Conservation (phyloP, 2,113 vertebrate genomes). For the Rafetus swinhoei region DNA sequence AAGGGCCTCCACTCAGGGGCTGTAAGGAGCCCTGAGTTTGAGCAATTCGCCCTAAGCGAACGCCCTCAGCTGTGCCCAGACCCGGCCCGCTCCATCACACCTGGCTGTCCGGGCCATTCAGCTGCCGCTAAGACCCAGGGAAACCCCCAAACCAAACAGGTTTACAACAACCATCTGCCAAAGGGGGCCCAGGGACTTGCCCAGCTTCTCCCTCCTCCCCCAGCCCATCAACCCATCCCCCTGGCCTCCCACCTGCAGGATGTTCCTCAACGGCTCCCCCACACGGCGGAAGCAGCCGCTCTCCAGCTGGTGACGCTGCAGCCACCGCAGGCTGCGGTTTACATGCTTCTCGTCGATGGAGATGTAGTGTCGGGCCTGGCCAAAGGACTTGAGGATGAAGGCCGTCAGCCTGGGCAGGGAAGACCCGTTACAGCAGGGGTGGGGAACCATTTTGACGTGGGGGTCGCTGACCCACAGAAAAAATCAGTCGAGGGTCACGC, state of each 20-base stretch:
- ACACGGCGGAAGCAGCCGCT: slow-evolving; percentile 79
- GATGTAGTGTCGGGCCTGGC: slow-evolving; percentile 71
- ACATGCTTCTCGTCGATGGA: slow-evolving; percentile 76
- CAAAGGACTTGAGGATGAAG: slow-evolving; percentile 85
- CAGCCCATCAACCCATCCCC: fast-evolving
- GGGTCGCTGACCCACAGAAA: too few species aligned
- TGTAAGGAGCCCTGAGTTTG: too few species aligned
- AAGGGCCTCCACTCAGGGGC: too few species aligned
- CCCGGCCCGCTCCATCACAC: too few species aligned
- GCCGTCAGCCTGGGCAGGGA: slow-evolving; percentile 78
- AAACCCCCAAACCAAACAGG: too few species aligned
- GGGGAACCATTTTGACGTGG: too few species aligned
- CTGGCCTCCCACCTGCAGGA: slow-evolving; percentile 63
- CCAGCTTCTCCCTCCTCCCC: not conserved
- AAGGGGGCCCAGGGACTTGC: slow-evolving; percentile 38
- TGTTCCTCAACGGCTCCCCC: slow-evolving; percentile 78
- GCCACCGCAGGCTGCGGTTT: slow-evolving; percentile 64
- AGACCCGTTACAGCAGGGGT: fast-evolving
- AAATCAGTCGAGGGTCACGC: too few species aligned
- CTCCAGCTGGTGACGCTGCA: slow-evolving; percentile 48
- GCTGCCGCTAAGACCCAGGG: too few species aligned
- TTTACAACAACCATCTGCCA: too few species aligned
- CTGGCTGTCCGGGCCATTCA: too few species aligned
- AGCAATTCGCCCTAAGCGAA: too few species aligned
- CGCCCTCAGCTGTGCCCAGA: too few species aligned